Conservation (phyloP, 2,888 invertebrate genomes). For the Busseola fusca region DNA sequence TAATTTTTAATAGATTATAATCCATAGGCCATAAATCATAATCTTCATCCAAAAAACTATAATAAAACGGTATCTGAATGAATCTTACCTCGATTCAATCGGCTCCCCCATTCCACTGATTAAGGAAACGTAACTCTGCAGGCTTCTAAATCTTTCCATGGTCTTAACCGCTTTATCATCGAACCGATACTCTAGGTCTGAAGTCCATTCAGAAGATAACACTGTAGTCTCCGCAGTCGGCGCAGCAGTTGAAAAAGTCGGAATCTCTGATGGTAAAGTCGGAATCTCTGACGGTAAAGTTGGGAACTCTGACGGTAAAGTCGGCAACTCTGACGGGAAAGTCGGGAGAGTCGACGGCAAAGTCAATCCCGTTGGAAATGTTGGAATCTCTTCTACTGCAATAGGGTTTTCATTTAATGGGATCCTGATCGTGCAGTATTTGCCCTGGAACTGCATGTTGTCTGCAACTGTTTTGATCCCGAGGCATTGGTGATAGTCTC, state of each 20-base stretch:
- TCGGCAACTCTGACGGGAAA: slow-evolving; percentile 27
- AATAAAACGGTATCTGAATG: background rate
- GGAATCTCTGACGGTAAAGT: slow-evolving; percentile 17
- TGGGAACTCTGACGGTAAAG: background rate
- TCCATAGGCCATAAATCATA: slow-evolving; percentile 1
- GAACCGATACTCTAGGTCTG: background rate
- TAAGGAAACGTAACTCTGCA: slow-evolving; percentile 60
- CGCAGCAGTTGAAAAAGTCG: slow-evolving; percentile 1
- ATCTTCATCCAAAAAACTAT: background rate
- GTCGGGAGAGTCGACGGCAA: slow-evolving; percentile 47
- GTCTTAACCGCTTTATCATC: slow-evolving; percentile 36
- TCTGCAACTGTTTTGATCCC: slow-evolving; percentile 61
- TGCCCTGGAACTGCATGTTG: slow-evolving; percentile 75
- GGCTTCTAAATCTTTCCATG: slow-evolving; percentile 34
- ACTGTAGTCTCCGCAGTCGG: background rate
- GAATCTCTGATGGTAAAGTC: slow-evolving; percentile 7
- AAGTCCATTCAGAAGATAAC: background rate
- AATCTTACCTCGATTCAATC: slow-evolving; percentile 56
- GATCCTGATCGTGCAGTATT: slow-evolving; percentile 78
- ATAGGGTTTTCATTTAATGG: slow-evolving; percentile 65
- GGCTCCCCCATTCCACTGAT: slow-evolving; percentile 64
- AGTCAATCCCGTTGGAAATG: slow-evolving; percentile 42
- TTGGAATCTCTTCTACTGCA: slow-evolving; percentile 36
- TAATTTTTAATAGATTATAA: slow-evolving; percentile 3
- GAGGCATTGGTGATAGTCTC: slow-evolving; percentile 78